Evolutionary conservation across 2,797 vertebrate species (phyloP), one percentile per base, ranked within the genome.

Genomic region (Spinibarbus caldwelli): DNA sequence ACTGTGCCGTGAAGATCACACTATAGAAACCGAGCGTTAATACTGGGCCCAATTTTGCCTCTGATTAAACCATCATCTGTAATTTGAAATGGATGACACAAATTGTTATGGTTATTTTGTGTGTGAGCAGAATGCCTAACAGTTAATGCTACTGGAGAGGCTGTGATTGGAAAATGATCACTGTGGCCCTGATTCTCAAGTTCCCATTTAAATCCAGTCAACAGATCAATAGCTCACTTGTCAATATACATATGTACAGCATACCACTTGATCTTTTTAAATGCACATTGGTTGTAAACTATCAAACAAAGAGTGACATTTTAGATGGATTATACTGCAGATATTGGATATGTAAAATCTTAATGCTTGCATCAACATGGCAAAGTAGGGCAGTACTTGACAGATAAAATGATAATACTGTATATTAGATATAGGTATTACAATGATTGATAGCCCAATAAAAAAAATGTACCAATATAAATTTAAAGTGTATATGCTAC

Each of bases 11-110:
- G 94, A 96, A 95, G 93, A 96, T 95, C 90, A 92, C 88, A 91
- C 90, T 89, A 93, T 90, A 93, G 92, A 92, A 90, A 91, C 78
- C 84, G 89, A 89, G 78, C 89, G 82, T 89, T 87, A 91, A 90
- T 89, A 94, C 89, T 86, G 86, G 91, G 91, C 91, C 94, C 90
- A 94, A 94, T 92, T 92, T 92, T 92, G 78, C 91, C 88, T 82
- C 94, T 94, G 91, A 96, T 96, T 94, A 96, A 95, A 95, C 93
- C 91, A 95, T 96, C 92, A 94, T 93, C 91, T 94, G 78, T 94
- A 92, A 95, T 94, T 95, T 92, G 93, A 94, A 93, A 95, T 84
- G 90, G 88, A 80, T 86, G 88, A 71, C 89, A 88, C 88, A 92
- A 88, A 91, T 91, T 93, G 91, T 92, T 93, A 94, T 90, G 93